Conservation (phyloP, 2,888 invertebrate genomes). For the Hypercompe scribonia region DNA sequence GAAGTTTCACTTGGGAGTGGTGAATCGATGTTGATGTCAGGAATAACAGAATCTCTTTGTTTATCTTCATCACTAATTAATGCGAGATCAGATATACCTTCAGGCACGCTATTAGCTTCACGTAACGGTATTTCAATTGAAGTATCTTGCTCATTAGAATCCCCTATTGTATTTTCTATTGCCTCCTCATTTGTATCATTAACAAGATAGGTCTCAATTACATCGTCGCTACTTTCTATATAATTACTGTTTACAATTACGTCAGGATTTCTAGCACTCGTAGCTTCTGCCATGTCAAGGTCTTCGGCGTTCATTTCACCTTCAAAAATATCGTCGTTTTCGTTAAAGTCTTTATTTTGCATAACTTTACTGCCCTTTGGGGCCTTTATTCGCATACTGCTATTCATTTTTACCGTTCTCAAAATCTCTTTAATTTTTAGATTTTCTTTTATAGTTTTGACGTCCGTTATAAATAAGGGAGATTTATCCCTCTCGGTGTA, state of each 20-base stretch:
- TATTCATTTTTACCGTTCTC: conserved; percentile 80
- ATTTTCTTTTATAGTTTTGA: conserved; percentile 77
- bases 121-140: conserved; percentile 28
- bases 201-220: conserved; percentile 30
- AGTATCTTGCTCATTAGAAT: conserved; percentile 28
- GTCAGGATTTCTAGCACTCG: conserved; percentile 68
- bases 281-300: conserved; percentile 42
- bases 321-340: conserved; percentile 68
- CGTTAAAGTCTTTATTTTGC: conserved; percentile 73
- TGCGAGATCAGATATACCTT: conserved; percentile 43
- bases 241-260: conserved; percentile 49
- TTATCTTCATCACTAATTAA: conserved; percentile 33
- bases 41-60: conserved; percentile 24
- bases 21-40: conserved; percentile 37
- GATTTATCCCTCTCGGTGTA: conserved; percentile 66
- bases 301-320: conserved; percentile 39
- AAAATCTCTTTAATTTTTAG: conserved; percentile 79
- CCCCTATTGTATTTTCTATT: conserved; percentile 19
- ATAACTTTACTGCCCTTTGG: conserved; percentile 76
- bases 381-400: conserved; percentile 76
- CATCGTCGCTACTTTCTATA: conserved; percentile 27
- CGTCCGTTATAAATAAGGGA: conserved; percentile 66
- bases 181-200: conserved; percentile 30
- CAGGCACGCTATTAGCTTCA: conserved; percentile 53
- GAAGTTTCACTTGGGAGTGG: conserved; percentile 36